Conservation (phyloP, 2,113 vertebrate genomes). For the Scytalopus superciliaris region DNA sequence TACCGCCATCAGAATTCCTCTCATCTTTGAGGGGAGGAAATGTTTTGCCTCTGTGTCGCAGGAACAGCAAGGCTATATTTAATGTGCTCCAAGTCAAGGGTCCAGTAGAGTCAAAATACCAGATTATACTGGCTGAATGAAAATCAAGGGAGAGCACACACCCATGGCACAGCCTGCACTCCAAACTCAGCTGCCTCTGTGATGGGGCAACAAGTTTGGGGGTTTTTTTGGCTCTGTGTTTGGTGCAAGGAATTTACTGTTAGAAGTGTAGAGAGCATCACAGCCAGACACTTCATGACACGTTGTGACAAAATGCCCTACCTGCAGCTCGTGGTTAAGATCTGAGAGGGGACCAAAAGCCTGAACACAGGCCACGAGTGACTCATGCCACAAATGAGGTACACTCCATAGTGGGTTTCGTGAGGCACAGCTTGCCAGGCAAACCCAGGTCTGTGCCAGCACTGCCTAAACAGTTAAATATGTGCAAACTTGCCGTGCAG, state of each 20-base stretch:
- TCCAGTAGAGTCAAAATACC: background rate
- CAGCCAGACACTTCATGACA: background rate
- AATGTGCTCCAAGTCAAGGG: background rate
- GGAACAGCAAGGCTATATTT: background rate
- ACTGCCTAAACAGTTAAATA: background rate
- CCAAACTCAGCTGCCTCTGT: background rate
- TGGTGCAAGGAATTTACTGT: background rate
- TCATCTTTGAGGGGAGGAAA: background rate
- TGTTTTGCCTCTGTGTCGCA: background rate
- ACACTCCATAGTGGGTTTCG: rapidly evolving
- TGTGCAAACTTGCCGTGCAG: rapidly evolving
- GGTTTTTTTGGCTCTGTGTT: background rate
- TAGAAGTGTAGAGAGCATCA: background rate
- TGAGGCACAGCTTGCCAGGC: background rate
- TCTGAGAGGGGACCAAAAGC: background rate
- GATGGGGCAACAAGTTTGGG: background rate
- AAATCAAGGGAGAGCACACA: background rate
- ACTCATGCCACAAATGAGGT: background rate
- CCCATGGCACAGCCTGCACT: background rate
- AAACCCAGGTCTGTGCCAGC: background rate
- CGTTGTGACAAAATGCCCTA: background rate
- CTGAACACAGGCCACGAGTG: background rate
- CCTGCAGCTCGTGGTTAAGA: background rate
- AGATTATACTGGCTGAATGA: background rate
- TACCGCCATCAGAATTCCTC: background rate